Evolutionary conservation across 2,888 invertebrate genomes (phyloP).

Genomic region (Notodonta ziczac): DNA sequence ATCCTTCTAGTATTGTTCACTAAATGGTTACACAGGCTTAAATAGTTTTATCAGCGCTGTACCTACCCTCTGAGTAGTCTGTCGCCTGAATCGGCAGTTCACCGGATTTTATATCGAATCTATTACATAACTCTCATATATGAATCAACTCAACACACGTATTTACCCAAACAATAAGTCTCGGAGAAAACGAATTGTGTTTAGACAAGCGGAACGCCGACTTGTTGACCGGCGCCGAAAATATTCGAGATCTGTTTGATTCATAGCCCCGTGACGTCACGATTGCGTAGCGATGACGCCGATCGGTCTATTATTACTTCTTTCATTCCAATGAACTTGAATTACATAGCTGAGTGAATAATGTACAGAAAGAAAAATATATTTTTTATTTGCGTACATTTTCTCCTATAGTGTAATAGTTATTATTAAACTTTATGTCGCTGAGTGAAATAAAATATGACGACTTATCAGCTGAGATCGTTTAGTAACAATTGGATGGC

Average conservation of each 20-base stretch:
- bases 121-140: slow-evolving; percentile 2
- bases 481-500: no score
- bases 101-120: neutral
- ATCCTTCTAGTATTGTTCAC: no score
- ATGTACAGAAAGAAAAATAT: neutral
- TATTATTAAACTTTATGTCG: no score
- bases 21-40: no score
- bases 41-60: no score
- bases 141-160: slow-evolving; percentile 4
- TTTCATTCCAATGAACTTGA: neutral
- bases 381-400: neutral
- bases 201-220: slow-evolving; percentile 27
- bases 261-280: slow-evolving; percentile 5
- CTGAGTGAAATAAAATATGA: no score
- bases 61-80: neutral
- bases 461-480: no score
- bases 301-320: slow-evolving; percentile 1
- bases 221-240: slow-evolving; percentile 11
- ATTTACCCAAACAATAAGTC: slow-evolving; percentile 3
- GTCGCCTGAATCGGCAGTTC: neutral
- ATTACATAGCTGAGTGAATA: slow-evolving; percentile 1
- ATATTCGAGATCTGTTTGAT: slow-evolving; percentile 9
- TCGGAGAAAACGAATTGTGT: slow-evolving; percentile 12
- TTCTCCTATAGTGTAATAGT: neutral
- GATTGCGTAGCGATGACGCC: slow-evolving; percentile 5